A percentile compares a stretch with the other conserved stretches of the same genome.
These are phyloP conservation scores for Mellivora capensis DNA, from an alignment of 2,113 vertebrate species.

Conservation along the genomic window DNA sequence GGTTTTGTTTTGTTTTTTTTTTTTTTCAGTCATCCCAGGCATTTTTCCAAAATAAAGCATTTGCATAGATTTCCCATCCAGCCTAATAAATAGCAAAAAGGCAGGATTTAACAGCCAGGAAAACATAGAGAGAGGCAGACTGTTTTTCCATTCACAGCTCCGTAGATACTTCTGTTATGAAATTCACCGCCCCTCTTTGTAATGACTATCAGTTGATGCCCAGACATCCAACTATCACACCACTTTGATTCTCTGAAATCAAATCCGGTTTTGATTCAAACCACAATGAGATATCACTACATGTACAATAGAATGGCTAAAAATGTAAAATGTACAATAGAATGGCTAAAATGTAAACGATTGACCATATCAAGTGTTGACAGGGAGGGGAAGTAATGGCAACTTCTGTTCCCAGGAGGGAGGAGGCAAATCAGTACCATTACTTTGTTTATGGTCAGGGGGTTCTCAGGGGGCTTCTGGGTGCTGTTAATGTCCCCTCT, in stretches of 20 bases:
- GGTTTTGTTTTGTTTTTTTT: background rate
- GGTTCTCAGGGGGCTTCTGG: too few relatives aligned
- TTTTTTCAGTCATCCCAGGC: background rate
- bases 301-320: too few relatives aligned
- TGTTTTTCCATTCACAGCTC: background rate
- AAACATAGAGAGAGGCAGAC: rapidly evolving
- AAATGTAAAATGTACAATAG: background rate
- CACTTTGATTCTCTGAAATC: background rate
- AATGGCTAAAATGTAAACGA: background rate
- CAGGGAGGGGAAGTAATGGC: background rate
- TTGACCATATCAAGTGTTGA: background rate
- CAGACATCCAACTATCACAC: too few relatives aligned
- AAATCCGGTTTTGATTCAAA: background rate
- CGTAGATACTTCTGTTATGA: background rate
- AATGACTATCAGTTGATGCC: background rate
- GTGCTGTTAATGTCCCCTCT: background rate
- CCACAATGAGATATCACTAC: background rate
- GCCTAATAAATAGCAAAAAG: background rate
- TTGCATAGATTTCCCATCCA: background rate
- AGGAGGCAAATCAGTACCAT: background rate
- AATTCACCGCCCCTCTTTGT: background rate
- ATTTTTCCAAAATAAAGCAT: conserved; percentile 50
- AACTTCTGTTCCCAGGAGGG: background rate
- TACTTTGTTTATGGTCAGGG: background rate
- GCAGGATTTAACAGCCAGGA: background rate